Base-by-base conservation (phyloP, 2,113 vertebrate genomes). In the Camelus bactrianus region DNA sequence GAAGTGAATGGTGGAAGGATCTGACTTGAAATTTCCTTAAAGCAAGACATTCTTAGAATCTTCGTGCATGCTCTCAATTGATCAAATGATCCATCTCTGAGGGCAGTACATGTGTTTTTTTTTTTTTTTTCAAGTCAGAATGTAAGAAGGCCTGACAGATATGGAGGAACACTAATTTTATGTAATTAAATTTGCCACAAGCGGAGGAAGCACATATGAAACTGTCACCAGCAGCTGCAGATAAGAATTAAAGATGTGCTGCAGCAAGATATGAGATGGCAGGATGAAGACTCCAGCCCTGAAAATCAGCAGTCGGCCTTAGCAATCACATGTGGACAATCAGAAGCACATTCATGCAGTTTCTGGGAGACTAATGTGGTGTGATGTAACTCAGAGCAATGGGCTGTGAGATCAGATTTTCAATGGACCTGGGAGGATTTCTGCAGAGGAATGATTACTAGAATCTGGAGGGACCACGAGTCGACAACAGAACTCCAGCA, bases 211-310 rank as follows among this genome's bases (percentile, higher is more conserved):
- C 52, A 65, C 69, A 72, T 89, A 85, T 16, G 30, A 94, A 94
- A 93, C 50, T 91, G 86, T 89, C 73, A 82, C n/a, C 67, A 89
- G 79, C 26, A 56, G 62, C 79, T 92, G 56, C 58, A 93, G 69
- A 75, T 50, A 92, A 93, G 79, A 96, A 96, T 85, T 83, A 70
- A 62, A 88, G 81, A 95, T 38, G 24, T 50, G 56, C 73, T 94
- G 6, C 46, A 64, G 75, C n/a, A 77, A 91, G 87, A 95, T 28
- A 70, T 12, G 52, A 69, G 50, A 87, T 32, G 80, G 79, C 28
- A 75, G 81, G 64, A 76, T 60, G 83, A 93, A 95, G 38, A 89
- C 19, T 0, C 17, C 52, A 75, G n/a, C 5, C 58, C 56, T 94
- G 65, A 79, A 65, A 58, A 46, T 28, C 42, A 81, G 52, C 62